These are phyloP conservation scores for Scaptomyza pallida DNA, from an alignment of 1,140 invertebrate genomes.

Conservation along the genomic window DNA sequence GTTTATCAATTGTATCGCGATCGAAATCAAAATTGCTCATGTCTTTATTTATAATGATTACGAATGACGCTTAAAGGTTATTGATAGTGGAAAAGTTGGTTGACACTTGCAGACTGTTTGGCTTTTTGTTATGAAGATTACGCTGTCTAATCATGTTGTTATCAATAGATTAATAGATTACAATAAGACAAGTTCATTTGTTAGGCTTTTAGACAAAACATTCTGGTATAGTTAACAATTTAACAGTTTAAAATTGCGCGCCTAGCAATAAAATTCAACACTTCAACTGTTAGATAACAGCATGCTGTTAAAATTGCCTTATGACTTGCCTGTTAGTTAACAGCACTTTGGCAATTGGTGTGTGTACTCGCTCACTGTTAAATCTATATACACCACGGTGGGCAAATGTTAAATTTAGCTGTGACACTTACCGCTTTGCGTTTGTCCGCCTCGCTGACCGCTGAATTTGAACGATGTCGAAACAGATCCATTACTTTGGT, in stretches of 20 bases:
- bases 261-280: background rate
- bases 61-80: background rate
- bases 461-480: slow-evolving; percentile 90
- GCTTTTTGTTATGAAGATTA: slow-evolving; percentile 6
- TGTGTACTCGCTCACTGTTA: background rate
- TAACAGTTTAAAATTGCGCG: background rate
- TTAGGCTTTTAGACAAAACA: too few relatives aligned
- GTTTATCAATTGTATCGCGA: slow-evolving; percentile 52
- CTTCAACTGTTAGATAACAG: slow-evolving; percentile 1
- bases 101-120: slow-evolving; percentile 32
- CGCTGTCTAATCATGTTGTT: background rate
- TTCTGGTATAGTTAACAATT: too few relatives aligned
- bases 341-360: slow-evolving; percentile 8
- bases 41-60: slow-evolving; percentile 38
- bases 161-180: background rate
- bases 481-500: slow-evolving; percentile 96
- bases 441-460: slow-evolving; percentile 89
- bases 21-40: slow-evolving; percentile 45
- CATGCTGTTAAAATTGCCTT: background rate
- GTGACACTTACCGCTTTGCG: slow-evolving; percentile 89
- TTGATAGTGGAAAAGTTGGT: slow-evolving; percentile 9
- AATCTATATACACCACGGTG: background rate
- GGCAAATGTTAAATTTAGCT: slow-evolving; percentile 15
- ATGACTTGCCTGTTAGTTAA: background rate
- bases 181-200: background rate